Base-by-base conservation (phyloP, 2,797 vertebrate species). In the Galaxias olidus region DNA sequence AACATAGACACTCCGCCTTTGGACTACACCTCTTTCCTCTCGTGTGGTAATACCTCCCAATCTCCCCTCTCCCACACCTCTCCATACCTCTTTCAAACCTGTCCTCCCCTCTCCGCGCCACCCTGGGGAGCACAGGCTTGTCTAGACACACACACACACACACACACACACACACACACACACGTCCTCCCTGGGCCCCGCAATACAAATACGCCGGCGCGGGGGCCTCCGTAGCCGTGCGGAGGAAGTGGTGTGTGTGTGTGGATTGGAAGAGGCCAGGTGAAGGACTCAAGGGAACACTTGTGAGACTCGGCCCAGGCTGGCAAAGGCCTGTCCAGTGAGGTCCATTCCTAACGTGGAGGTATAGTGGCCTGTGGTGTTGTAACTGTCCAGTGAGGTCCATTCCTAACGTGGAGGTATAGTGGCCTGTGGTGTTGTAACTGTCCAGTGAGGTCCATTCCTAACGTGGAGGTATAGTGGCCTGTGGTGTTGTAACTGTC, bases 101-200 rank as follows among this genome's bases (percentile, higher is more conserved):
- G 72, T 54, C 79, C 71, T 74, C 75, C 76, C 82, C 68, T 81
- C 77, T 79, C 80, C 79, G 42, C 75, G 80, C 84, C 79, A 84
- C 87, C 80, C 70, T 72, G 58, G 87, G 86, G 87, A 89, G 78
- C 71, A 6, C 55, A 0, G 62, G 78, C 75, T 85, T 75, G 85
- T 86, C 85, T 86, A 84, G 87, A 85, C 84, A 82, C 77, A 79
- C 79, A 68, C 68, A 30, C 30, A 30, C 30, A 30, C 44, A 15
- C 13, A 51, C 50, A 19, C 40, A 30, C 12, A 49, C 7, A n/a
- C n/a, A n/a, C 44, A 15, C 13, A 51, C 50, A 19, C 40, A 30
- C 12, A 49, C 7, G 1, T 14, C 48, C n/a, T 20, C 52, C 52
- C 4, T 1, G 12, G 52, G 52, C 52, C 10, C 20, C 4, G 12